phyloP scores from a whole-genome alignment of 2,888 invertebrate species.

The Philaethria dido region DNA sequence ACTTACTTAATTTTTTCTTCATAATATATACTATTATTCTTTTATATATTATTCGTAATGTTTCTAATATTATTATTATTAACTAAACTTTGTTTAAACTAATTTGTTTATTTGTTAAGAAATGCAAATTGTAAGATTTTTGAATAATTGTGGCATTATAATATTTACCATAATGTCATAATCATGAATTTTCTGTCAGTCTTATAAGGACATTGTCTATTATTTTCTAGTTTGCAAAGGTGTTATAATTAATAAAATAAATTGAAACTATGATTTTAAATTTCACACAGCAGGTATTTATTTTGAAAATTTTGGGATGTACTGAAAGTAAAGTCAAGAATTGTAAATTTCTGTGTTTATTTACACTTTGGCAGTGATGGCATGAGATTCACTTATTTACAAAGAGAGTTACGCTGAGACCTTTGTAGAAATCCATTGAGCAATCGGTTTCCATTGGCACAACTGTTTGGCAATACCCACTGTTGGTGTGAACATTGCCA shows the following conservation, averaged over 20 bases:
- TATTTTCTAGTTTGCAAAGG: too few species aligned
- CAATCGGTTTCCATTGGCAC: conserved; percentile 57
- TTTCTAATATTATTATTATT: too few species aligned
- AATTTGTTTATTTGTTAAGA: too few species aligned
- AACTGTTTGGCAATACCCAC: conserved; percentile 31
- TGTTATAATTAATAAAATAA: neutral
- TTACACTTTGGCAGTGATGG: conserved; percentile 84
- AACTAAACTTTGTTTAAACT: too few species aligned
- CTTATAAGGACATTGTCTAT: too few species aligned
- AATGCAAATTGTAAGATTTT: too few species aligned
- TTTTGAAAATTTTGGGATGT: neutral
- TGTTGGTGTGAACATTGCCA: conserved; percentile 33
- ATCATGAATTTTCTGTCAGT: too few species aligned
- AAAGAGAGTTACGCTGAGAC: conserved; percentile 83
- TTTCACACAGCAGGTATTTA: conserved; percentile 20
- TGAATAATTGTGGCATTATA: too few species aligned
- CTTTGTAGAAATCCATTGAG: conserved; percentile 63
- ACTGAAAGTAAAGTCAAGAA: conserved; percentile 29
- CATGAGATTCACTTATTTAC: conserved; percentile 73
- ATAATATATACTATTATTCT: too few species aligned
- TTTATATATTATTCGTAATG: too few species aligned
- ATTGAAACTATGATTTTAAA: neutral
- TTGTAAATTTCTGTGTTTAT: conserved; percentile 69
- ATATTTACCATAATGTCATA: too few species aligned
- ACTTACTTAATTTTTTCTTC: too few species aligned